phyloP scores from a whole-genome alignment of 2,113 vertebrate species.

The Toxotes chatareus region DNA sequence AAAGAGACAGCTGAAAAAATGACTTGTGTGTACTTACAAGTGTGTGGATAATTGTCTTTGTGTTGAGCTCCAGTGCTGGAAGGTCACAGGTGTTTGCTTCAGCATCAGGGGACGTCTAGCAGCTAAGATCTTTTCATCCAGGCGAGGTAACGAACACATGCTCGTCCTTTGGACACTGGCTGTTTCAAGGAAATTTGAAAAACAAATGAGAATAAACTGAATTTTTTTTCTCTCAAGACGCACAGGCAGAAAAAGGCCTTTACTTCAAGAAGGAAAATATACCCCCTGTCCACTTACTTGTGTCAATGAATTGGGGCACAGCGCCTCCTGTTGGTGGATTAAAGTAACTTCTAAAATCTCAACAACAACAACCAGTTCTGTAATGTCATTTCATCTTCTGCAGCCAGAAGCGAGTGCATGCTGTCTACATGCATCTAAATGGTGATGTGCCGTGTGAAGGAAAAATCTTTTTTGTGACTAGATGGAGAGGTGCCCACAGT shows the following conservation, averaged over 20 bases:
- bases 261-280: background rate
- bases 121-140: background rate
- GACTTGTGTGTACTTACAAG: background rate
- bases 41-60: background rate
- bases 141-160: background rate
- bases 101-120: background rate
- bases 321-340: conserved; percentile 53
- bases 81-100: background rate
- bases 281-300: background rate
- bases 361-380: conserved; percentile 56
- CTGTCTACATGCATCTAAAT: background rate
- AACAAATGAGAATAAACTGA: background rate
- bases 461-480: background rate
- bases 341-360: background rate
- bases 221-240: background rate
- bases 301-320: conserved; percentile 29
- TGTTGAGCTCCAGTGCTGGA: background rate
- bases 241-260: background rate
- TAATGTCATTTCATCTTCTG: conserved; percentile 40
- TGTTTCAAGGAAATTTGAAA: background rate
- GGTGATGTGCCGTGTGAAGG: background rate
- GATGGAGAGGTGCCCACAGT: background rate
- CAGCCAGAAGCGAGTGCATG: conserved; percentile 5
- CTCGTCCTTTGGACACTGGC: too few relatives aligned
- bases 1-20: background rate